Evolutionary conservation across 2,113 vertebrate species (phyloP).

Genomic region (Centrocercus urophasianus): DNA sequence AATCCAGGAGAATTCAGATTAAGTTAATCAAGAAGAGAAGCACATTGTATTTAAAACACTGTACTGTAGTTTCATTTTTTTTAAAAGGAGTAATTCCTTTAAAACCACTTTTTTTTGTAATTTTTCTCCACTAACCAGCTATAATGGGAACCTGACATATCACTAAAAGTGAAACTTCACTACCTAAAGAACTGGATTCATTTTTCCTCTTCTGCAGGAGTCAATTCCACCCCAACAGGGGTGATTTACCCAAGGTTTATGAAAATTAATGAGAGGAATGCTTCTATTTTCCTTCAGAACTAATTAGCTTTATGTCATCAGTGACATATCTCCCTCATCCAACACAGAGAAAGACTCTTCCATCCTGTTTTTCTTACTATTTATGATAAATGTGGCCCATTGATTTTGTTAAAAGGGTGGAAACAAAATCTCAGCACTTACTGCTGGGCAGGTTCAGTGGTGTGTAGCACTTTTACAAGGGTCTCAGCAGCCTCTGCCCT

Average conservation of each 20-base stretch:
- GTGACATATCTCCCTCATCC: background rate
- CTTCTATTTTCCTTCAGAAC: background rate
- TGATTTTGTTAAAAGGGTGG: background rate
- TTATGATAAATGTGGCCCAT: background rate
- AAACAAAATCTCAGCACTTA: fast-evolving
- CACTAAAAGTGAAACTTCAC: background rate
- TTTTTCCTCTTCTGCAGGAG: background rate
- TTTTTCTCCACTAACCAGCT: background rate
- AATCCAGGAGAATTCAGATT: background rate
- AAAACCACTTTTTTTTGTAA: background rate
- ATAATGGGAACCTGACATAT: background rate
- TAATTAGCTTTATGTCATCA: background rate
- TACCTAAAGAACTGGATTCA: background rate
- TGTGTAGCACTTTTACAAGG: background rate
- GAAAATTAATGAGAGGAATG: background rate
- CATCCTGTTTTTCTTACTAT: background rate
- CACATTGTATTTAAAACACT: background rate
- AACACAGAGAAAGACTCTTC: background rate
- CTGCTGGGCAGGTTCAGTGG: background rate
- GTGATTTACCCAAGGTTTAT: background rate
- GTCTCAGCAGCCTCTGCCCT: background rate
- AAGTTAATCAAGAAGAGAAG: background rate
- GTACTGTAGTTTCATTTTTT: background rate
- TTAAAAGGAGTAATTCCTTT: background rate
- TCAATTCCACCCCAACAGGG: background rate